phyloP scores from a whole-genome alignment of 1,140 invertebrate species.

The Megathymus violae region DNA sequence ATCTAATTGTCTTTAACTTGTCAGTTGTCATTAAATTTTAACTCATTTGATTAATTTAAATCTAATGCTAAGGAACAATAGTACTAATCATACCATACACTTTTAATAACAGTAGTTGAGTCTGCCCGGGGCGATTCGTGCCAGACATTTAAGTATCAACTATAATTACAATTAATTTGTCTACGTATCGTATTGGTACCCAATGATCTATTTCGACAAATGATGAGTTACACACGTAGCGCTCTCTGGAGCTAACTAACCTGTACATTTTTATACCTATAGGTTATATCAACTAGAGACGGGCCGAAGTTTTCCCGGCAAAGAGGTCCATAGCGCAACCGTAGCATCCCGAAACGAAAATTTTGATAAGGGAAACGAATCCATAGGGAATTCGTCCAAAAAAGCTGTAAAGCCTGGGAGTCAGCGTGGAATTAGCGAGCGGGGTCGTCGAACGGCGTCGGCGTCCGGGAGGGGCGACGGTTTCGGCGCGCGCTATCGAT shows the following conservation, averaged over 20 bases:
- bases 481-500: slow-evolving; percentile 79
- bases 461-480: slow-evolving; percentile 76
- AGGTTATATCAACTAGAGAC: slow-evolving; percentile 21
- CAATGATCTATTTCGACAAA: slow-evolving; percentile 9
- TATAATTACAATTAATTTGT: neutral
- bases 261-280: slow-evolving; percentile 28
- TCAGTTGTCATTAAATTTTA: too few relatives aligned
- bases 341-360: slow-evolving; percentile 18
- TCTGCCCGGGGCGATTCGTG: too few relatives aligned
- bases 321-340: slow-evolving; percentile 6
- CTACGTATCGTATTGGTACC: neutral
- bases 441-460: slow-evolving; percentile 80
- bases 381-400: slow-evolving; percentile 37
- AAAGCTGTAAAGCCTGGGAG: slow-evolving; percentile 53
- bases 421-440: slow-evolving; percentile 63
- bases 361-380: slow-evolving; percentile 16
- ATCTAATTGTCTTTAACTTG: too few relatives aligned
- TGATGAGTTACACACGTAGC: slow-evolving; percentile 4
- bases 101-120: too few relatives aligned
- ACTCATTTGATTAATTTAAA: too few relatives aligned
- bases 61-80: too few relatives aligned
- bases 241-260: slow-evolving; percentile 23
- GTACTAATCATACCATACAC: too few relatives aligned
- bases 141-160: too few relatives aligned
- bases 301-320: slow-evolving; percentile 1